A percentile compares a stretch with the other conserved stretches of the same genome.
Evolutionary conservation across 2,797 vertebrate genomes (phyloP).

Genomic region (Mus spretus): DNA sequence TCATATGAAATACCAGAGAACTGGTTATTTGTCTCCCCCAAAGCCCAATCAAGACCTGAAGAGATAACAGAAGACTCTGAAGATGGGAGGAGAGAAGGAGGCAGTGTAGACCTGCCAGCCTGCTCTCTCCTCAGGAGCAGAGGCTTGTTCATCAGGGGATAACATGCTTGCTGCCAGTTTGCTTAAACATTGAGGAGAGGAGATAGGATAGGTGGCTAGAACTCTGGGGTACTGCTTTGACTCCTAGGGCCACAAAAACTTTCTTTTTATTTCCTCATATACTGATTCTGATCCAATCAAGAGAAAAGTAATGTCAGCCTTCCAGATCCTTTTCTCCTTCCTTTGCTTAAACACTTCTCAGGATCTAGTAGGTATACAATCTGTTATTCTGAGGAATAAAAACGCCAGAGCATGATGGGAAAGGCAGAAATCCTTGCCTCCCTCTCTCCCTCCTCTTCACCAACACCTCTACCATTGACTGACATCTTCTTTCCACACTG

Average conservation of each 20-base stretch:
- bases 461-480: too few species aligned
- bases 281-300: background rate
- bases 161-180: background rate
- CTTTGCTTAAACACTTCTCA: background rate
- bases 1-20: background rate
- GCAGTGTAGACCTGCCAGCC: background rate
- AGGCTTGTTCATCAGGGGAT: background rate
- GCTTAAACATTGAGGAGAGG: background rate
- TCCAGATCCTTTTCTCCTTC: background rate
- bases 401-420: background rate
- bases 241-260: background rate
- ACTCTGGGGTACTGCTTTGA: background rate
- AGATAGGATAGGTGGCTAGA: background rate
- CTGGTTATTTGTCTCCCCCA: background rate
- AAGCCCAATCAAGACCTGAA: background rate
- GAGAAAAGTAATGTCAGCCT: fast-evolving
- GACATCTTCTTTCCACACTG: background rate
- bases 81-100: background rate
- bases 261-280: background rate
- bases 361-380: background rate
- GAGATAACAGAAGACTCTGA: background rate
- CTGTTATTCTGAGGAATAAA: background rate
- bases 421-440: background rate
- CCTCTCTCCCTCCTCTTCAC: too few species aligned
- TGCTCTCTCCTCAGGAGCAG: background rate